phyloP scores from a whole-genome alignment of 2,888 invertebrate genomes.

The Melangyna quadrimaculata region DNA sequence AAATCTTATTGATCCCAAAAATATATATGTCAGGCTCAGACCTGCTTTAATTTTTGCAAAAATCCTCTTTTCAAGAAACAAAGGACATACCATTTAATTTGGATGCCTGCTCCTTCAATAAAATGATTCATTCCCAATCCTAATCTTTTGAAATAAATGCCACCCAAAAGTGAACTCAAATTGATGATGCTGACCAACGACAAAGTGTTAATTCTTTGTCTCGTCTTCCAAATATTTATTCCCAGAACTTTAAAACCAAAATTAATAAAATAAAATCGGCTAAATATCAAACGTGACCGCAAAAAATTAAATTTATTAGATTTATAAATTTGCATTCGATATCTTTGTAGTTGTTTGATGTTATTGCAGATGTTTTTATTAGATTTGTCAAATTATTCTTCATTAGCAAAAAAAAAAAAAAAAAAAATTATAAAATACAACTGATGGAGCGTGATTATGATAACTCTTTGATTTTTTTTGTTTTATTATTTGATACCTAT shows the following conservation, averaged over 20 bases:
- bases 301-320: constrained; percentile 56
- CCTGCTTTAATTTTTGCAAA: not conserved
- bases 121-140: not conserved
- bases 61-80: not conserved
- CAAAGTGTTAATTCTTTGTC: constrained; percentile 4
- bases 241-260: not conserved
- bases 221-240: not conserved
- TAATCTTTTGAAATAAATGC: not conserved
- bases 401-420: constrained; percentile 7
- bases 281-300: constrained; percentile 67
- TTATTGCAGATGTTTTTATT: constrained; percentile 27
- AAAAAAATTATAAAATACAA: not conserved
- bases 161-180: constrained; percentile 3
- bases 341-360: not conserved
- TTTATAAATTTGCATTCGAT: constrained; percentile 41
- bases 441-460: constrained; percentile 49
- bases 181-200: not conserved
- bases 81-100: not conserved
- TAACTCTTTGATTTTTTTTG: constrained; percentile 19
- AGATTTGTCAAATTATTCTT: constrained; percentile 20
- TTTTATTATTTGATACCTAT: not conserved
- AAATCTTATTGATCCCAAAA: not conserved
- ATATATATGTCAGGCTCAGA: not conserved
- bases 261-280: constrained; percentile 16
- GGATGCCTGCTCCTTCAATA: not conserved